Percentiles rank a stretch among this genome's conserved stretches.
phyloP scores from a whole-genome alignment of 53 echinoderm and acorn worm genomes.

The Holothuria leucospilota region DNA sequence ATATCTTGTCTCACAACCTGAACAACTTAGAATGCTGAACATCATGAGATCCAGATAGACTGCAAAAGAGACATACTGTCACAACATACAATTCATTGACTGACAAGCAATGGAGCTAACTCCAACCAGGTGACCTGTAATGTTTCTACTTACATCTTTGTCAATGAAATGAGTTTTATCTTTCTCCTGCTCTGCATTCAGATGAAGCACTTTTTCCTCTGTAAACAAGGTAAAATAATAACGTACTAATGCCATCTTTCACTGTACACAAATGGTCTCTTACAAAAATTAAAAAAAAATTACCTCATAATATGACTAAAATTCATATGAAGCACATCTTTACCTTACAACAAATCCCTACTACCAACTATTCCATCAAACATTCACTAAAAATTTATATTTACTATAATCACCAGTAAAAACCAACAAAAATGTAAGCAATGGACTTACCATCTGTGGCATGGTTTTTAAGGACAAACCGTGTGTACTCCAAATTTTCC shows the following conservation, averaged over 20 bases:
- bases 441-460: conserved; percentile 83
- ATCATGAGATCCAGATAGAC: too few species aligned
- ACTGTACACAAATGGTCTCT: too few species aligned
- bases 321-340: too few species aligned
- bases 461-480: conserved; percentile 94
- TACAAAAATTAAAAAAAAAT: too few species aligned
- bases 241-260: neutral
- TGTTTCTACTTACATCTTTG: conserved; percentile 88
- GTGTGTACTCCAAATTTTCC: conserved; percentile 93
- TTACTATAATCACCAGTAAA: too few species aligned
- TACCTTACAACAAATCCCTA: too few species aligned
- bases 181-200: conserved; percentile 93
- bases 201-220: conserved; percentile 97
- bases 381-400: too few species aligned
- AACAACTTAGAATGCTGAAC: too few species aligned
- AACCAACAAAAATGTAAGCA: too few species aligned
- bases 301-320: too few species aligned
- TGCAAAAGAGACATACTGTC: neutral
- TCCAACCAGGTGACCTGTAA: neutral
- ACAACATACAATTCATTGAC: neutral
- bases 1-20: too few species aligned
- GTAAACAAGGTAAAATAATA: conserved; percentile 17
- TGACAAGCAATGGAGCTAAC: neutral
- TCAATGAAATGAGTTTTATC: conserved; percentile 98
- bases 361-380: too few species aligned